Conservation (phyloP, 2,888 invertebrate genomes). For the Cheilosia urbana region DNA sequence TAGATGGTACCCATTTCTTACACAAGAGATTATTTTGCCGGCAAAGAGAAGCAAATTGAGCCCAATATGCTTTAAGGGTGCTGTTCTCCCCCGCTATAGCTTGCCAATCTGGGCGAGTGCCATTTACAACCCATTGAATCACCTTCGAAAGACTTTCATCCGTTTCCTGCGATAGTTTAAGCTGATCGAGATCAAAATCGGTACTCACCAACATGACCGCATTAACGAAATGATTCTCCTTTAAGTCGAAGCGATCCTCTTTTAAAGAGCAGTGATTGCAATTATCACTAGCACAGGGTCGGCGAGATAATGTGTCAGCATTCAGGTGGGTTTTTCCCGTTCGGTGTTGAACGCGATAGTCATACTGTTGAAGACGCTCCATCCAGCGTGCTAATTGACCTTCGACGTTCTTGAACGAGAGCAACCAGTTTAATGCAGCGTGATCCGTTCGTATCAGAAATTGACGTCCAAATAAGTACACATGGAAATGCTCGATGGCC, state of each 20-base stretch:
- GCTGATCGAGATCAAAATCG: conserved; percentile 3
- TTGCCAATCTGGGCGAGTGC: conserved; percentile 2
- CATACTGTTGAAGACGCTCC: conserved; percentile 5
- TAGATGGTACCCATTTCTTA: no score
- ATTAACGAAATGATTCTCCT: background rate
- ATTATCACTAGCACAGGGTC: conserved; percentile 2
- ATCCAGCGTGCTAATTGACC: conserved; percentile 28
- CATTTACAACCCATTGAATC: background rate
- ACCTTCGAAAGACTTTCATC: no score
- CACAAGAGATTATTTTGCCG: background rate
- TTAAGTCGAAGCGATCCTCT: background rate
- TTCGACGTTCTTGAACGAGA: conserved; percentile 11
- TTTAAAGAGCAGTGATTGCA: background rate
- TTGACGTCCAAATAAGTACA: conserved; percentile 19
- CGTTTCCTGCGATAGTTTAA: background rate
- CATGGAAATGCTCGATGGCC: conserved; percentile 28
- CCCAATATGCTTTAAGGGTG: conserved; percentile 27
- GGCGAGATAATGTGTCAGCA: conserved; percentile 5
- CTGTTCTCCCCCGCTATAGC: background rate
- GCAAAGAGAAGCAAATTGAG: conserved; percentile 8
- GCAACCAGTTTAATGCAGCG: conserved; percentile 17
- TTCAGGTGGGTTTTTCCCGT: background rate
- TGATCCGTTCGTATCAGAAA: conserved; percentile 23
- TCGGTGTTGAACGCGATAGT: conserved; percentile 8
- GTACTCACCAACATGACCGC: background rate